Percentiles rank a stretch among this genome's conserved stretches.
Evolutionary conservation across 2,888 invertebrate genomes (phyloP).

Genomic region (Crocallis elinguaria): DNA sequence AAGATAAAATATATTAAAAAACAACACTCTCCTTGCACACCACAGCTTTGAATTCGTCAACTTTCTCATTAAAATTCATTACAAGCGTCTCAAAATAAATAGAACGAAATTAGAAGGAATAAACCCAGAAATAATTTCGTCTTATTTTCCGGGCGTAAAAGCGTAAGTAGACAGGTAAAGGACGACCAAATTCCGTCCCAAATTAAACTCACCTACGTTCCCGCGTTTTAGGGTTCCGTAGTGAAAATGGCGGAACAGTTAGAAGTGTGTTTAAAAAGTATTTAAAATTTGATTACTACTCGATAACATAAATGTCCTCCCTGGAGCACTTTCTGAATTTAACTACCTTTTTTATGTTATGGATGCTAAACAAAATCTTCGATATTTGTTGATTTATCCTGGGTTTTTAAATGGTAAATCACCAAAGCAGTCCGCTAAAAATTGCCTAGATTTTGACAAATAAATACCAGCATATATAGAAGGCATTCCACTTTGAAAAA

Average conservation of each 20-base stretch:
- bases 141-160: constrained; percentile 4
- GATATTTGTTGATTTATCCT: too few relatives aligned
- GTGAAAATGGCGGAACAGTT: neutral
- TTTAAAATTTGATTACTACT: too few relatives aligned
- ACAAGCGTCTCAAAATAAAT: neutral
- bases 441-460: too few relatives aligned
- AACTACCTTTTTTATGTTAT: too few relatives aligned
- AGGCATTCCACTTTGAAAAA: too few relatives aligned
- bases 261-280: too few relatives aligned
- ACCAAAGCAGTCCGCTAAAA: too few relatives aligned
- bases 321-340: too few relatives aligned
- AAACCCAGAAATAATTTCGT: constrained; percentile 7
- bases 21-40: neutral
- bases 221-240: neutral
- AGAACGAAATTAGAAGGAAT: constrained; percentile 1
- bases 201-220: constrained; percentile 2
- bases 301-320: too few relatives aligned
- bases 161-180: constrained; percentile 21
- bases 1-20: constrained; percentile 11
- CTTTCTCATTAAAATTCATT: constrained; percentile 19
- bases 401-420: too few relatives aligned
- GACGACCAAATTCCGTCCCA: constrained; percentile 11
- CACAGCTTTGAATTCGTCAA: neutral
- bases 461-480: too few relatives aligned
- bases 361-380: too few relatives aligned